Evolutionary conservation across 1,140 invertebrate genomes (phyloP).

Genomic region (Pteromalus puparum): DNA sequence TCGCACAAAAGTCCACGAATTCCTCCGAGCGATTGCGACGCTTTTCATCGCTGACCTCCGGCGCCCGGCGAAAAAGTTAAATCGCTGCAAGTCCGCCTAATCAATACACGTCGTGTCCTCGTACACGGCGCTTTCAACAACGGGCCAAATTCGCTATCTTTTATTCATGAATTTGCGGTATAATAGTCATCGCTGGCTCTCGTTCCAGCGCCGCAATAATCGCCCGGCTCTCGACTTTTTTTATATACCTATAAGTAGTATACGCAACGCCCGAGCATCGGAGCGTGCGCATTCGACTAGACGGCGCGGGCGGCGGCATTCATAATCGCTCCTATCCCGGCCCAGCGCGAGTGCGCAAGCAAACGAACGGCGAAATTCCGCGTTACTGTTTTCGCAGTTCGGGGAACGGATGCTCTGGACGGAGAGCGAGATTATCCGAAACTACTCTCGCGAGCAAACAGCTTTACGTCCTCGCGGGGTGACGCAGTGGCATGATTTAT

Average conservation of each 20-base stretch:
- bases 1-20: background rate
- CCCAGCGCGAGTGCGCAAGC: too few species aligned
- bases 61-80: constrained; percentile 3
- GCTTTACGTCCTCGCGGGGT: background rate
- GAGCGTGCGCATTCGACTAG: background rate
- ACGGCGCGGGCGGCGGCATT: background rate
- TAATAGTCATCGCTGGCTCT: background rate
- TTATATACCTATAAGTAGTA: background rate
- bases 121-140: constrained; percentile 13
- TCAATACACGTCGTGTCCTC: constrained; percentile 50
- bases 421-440: constrained; percentile 11
- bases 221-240: background rate
- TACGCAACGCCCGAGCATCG: too few species aligned
- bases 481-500: constrained; percentile 38
- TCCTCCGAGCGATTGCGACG: background rate
- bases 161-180: constrained; percentile 51
- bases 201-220: background rate
- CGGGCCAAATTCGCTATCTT: constrained; percentile 37
- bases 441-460: background rate
- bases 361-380: too few species aligned
- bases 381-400: constrained; percentile 40
- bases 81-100: constrained; percentile 34
- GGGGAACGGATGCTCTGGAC: background rate
- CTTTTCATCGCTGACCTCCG: too few species aligned
- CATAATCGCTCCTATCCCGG: background rate